Evolutionary conservation across 2,888 invertebrate genomes (phyloP).

Genomic region (Brassicogethes aeneus): DNA sequence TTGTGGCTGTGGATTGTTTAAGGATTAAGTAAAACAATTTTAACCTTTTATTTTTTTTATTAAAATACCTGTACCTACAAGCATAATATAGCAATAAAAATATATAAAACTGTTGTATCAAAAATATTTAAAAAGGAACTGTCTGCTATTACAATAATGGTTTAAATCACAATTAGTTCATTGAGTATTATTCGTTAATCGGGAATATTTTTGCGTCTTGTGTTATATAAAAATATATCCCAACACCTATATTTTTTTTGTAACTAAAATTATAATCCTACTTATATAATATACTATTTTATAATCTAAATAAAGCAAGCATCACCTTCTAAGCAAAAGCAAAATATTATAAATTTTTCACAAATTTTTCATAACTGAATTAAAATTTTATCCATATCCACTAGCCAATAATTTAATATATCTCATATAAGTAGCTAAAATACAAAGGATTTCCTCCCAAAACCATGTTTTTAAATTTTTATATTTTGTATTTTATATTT

Average conservation of each 20-base stretch:
- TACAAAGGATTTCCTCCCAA: too few species aligned
- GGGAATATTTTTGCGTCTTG: slow-evolving; percentile 16
- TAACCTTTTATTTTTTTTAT: neutral
- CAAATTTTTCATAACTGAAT: too few species aligned
- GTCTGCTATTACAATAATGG: slow-evolving; percentile 13
- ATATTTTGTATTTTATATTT: too few species aligned
- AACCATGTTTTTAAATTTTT: too few species aligned
- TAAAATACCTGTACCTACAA: slow-evolving; percentile 1
- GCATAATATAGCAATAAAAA: slow-evolving; percentile 13
- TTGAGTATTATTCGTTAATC: slow-evolving; percentile 30
- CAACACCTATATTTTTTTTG: slow-evolving; percentile 23
- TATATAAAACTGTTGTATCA: slow-evolving; percentile 9
- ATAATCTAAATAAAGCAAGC: slow-evolving; percentile 1
- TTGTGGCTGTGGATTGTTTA: slow-evolving; percentile 6
- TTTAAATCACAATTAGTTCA: slow-evolving; percentile 25
- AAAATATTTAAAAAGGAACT: slow-evolving; percentile 7
- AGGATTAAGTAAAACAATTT: neutral
- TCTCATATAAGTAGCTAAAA: too few species aligned
- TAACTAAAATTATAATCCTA: too few species aligned
- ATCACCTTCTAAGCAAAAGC: neutral
- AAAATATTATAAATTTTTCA: too few species aligned
- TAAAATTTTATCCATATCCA: too few species aligned
- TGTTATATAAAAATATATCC: slow-evolving; percentile 20
- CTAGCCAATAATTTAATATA: too few species aligned
- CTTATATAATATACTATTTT: too few species aligned